Evolutionary conservation across 2,888 invertebrate genomes (phyloP), one percentile per base, ranked within the genome.

Genomic region (Lasioglossum morio): DNA sequence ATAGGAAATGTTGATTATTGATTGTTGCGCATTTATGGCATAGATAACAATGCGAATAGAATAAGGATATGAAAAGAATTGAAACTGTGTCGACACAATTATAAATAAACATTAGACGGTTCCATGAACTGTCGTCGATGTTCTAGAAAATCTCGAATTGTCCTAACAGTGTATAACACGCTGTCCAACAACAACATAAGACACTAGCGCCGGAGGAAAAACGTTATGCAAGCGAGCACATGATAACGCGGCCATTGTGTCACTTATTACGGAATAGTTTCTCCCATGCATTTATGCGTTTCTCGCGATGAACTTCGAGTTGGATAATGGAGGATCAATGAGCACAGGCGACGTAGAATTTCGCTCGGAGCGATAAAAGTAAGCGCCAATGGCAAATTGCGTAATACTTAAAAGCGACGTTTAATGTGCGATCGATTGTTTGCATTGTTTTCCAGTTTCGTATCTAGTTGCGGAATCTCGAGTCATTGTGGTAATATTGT

Each of bases 221-320:
- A n/a, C 43, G 63, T 79, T 85, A 85, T 86, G 72, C 85, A 80
- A 79, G 75, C 72, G 40, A 48, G 76, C 80, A 86, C 86, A 80
- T 73, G 85, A 85, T 72, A 69, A 86, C 57, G n/a, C 46, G 57
- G 53, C 70, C 57, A 82, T 81, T 77, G 74, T 85, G 40, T 75
- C 75, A 66, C 27, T 75, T 27, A 23, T 72, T 85, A 57, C 72
- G 70, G 79, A 75, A 72, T 46, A 57, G 40, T 85, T 85, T 79
- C 77, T 85, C 43, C 19, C 46, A 34, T 16, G 34, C 23, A 3
- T 12, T 27, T 37, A 8, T 23, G 5, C 12, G 40, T 60, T n/a
- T 34, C 34, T 7, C 16, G 73, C 40, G n/a, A 48, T 69, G 69
- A 60, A 60, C 57, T 77, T 77, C 73, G 14, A 34, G 73, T 72